Evolutionary conservation across 92 coral and sea anemone species (phyloP).

Genomic region (Parazoanthus darwini): DNA sequence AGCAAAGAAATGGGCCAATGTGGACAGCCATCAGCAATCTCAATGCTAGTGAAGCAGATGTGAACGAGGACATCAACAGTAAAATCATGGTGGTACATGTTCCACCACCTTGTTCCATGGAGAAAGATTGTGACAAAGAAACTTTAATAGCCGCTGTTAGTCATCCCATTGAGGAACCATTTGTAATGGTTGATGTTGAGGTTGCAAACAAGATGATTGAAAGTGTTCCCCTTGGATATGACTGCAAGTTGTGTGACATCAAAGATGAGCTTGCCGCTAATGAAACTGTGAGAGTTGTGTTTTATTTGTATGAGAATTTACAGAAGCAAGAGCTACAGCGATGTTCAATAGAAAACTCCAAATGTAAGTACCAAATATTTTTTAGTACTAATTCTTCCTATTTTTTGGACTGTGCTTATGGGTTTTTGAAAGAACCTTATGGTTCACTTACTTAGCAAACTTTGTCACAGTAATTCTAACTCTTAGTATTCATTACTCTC

Average conservation of each 20-base stretch:
- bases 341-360: constrained; percentile 55
- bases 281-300: constrained; percentile 66
- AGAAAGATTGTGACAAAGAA: constrained; percentile 13
- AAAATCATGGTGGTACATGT: constrained; percentile 41
- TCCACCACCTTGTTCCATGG: constrained; percentile 15
- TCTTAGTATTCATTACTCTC: too few relatives aligned
- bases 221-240: constrained; percentile 48
- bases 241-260: constrained; percentile 52
- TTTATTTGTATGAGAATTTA: constrained; percentile 60
- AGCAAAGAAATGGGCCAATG: constrained; percentile 9
- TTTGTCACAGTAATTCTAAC: not conserved
- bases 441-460: not conserved
- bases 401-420: not conserved
- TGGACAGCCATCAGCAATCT: constrained; percentile 15
- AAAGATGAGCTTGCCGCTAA: constrained; percentile 55
- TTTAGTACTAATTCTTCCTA: not conserved
- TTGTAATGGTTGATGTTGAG: constrained; percentile 55
- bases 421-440: not conserved
- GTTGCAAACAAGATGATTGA: constrained; percentile 58
- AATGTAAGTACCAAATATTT: constrained; percentile 40
- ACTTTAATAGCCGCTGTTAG: constrained; percentile 24
- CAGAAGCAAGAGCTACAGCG: constrained; percentile 48
- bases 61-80: not conserved
- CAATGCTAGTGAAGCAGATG: constrained; percentile 4
- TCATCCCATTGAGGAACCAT: constrained; percentile 31